Percentiles rank a stretch among this genome's conserved stretches.
Evolutionary conservation across 2,888 invertebrate genomes (phyloP).

Genomic region (Epicampocera succincta): DNA sequence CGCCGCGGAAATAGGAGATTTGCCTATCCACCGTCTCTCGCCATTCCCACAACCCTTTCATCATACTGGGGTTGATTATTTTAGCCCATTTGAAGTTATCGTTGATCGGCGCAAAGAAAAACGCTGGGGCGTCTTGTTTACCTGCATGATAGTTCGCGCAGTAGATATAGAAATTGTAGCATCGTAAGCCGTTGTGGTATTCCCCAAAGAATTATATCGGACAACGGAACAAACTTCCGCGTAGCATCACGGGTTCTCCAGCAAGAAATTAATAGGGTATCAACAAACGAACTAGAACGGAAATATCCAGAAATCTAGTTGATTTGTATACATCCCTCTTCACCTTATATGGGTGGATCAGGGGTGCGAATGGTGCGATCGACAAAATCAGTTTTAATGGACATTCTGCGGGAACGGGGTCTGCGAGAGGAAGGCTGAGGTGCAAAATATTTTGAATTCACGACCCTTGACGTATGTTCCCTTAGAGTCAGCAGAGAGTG

Average conservation of each 20-base stretch:
- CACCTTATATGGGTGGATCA: conserved; percentile 65
- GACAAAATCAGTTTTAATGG: conserved; percentile 59
- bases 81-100: conserved; percentile 50
- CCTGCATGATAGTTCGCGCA: conserved; percentile 60
- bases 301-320: conserved; percentile 47
- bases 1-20: conserved; percentile 49
- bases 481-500: conserved; percentile 53
- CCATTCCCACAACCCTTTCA: conserved; percentile 31
- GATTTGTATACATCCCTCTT: conserved; percentile 48
- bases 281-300: conserved; percentile 32
- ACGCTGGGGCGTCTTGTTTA: conserved; percentile 52
- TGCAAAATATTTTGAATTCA: conserved; percentile 58
- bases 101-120: conserved; percentile 57
- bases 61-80: conserved; percentile 63
- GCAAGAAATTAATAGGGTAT: conserved; percentile 37
- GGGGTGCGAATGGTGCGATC: conserved; percentile 68
- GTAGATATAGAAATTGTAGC: conserved; percentile 46
- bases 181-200: conserved; percentile 47
- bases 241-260: conserved; percentile 36
- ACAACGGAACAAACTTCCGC: conserved; percentile 67
- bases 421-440: conserved; percentile 62
- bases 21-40: conserved; percentile 49
- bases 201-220: conserved; percentile 44
- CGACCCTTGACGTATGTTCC: conserved; percentile 56
- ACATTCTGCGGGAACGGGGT: conserved; percentile 35